Base-by-base conservation (phyloP, 2,113 vertebrate genomes). In the Pandion haliaetus region DNA sequence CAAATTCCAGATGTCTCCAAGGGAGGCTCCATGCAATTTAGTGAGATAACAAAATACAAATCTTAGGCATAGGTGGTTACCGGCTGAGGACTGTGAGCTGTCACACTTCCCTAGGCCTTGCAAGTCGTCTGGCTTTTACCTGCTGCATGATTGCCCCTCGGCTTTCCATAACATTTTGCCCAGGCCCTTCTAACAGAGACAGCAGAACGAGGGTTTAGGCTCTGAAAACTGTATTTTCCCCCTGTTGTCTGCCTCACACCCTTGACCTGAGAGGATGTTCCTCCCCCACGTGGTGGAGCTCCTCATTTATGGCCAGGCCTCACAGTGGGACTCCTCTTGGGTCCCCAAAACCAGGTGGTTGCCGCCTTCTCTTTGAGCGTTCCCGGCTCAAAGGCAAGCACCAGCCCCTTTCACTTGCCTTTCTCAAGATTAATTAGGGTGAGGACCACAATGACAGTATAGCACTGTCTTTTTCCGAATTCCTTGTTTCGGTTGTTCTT, bases 201-300 rank as follows among this genome's bases (percentile, higher is more conserved):
- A 69, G 31, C 19, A 29, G 31, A 34, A 40, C 0, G 0, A 3
- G 12, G 6, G 4, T 10, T 70, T 67, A 47, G 19, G 38, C 28
- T 74, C 36, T 79, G 32, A 86, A 90, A 90, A 44, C 8, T 31
- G 1, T 32, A 15, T 66, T 95, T 95, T 31, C 19, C 23, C 15
- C 7, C 17, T 12, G 8, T 61, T 63, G 28, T 58, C 38, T 72
- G 9, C 54, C 62, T 90, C 38, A 13, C 1, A 8, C 8, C 59
- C 15, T 50, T 52, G 14, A n/a, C n/a, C 55, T 42, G 32, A 21
- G 16, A 70, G 42, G 11, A n/a, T 12, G 2, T 49, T 67, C 21
- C 29, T 70, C 21, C 36, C n/a, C 5, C 14, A 38, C 26, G 13
- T 55, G 20, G 6, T 57, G 31, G 24, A 50, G 23, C 69, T 65